phyloP scores from a whole-genome alignment of 2,888 invertebrate species.

The Dasypogon diadema region DNA sequence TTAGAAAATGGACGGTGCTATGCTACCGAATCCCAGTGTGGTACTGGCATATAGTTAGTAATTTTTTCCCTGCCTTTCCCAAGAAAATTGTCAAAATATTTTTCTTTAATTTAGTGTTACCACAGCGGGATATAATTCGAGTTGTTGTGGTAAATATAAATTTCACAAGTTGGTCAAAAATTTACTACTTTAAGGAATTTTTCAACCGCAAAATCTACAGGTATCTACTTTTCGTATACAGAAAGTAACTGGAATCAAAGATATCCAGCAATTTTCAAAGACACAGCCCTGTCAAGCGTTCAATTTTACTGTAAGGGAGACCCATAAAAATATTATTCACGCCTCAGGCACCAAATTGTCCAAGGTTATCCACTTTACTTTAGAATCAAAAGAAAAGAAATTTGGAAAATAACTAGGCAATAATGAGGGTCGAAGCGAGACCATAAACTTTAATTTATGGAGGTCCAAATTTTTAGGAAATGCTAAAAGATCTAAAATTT shows the following conservation, averaged over 20 bases:
- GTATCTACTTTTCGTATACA: neutral
- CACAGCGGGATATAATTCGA: no score
- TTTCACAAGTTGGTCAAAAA: neutral
- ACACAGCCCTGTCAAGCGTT: neutral
- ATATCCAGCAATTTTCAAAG: neutral
- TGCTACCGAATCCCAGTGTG: no score
- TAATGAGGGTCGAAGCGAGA: neutral
- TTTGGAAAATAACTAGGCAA: neutral
- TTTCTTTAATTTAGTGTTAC: no score
- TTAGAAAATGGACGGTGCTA: no score
- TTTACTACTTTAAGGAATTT: neutral
- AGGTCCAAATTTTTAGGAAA: neutral
- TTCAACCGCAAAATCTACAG: neutral
- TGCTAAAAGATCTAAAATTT: no score
- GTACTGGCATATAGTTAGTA: no score
- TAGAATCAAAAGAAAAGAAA: neutral
- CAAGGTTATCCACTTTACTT: neutral
- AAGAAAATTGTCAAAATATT: no score
- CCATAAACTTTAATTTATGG: slow-evolving; percentile 3
- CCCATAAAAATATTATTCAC: neutral
- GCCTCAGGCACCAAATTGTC: neutral
- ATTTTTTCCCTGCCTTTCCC: no score
- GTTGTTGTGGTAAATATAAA: neutral
- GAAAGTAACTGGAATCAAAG: neutral
- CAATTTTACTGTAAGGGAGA: neutral